Percentiles rank a stretch among this genome's conserved stretches.
Evolutionary conservation across 1,140 invertebrate species (phyloP).

Genomic region (Dolichoris vasculosae): DNA sequence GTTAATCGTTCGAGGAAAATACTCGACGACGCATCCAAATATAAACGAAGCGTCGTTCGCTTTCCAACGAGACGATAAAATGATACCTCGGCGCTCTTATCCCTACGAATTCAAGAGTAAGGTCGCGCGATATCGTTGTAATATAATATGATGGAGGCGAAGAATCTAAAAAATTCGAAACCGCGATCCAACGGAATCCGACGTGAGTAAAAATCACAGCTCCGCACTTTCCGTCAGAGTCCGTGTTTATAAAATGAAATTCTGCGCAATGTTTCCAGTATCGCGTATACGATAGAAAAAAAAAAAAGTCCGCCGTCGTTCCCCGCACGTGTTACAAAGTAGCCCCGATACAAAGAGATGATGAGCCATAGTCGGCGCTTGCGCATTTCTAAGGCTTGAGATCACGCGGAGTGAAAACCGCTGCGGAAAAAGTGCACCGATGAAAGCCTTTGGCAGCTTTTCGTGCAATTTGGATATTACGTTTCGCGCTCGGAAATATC

Average conservation of each 20-base stretch:
- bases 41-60: no score
- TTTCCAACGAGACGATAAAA: no score
- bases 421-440: background rate
- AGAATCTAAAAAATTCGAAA: background rate
- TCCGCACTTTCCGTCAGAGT: background rate
- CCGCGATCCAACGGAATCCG: background rate
- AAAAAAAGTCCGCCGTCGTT: constrained; percentile 35
- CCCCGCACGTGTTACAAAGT: constrained; percentile 11
- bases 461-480: background rate
- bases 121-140: background rate
- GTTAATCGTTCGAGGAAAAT: no score
- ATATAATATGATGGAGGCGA: background rate
- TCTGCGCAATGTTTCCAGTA: background rate
- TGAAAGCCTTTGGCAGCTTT: background rate
- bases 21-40: no score
- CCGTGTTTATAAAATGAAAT: constrained; percentile 3
- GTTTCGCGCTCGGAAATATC: no score
- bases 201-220: background rate
- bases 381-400: background rate
- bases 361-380: background rate
- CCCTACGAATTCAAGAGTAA: background rate
- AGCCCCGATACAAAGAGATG: background rate
- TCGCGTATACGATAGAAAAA: background rate
- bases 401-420: background rate
- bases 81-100: no score